Base-by-base conservation (phyloP, 2,113 vertebrate species). In the Tiliqua scincoides region DNA sequence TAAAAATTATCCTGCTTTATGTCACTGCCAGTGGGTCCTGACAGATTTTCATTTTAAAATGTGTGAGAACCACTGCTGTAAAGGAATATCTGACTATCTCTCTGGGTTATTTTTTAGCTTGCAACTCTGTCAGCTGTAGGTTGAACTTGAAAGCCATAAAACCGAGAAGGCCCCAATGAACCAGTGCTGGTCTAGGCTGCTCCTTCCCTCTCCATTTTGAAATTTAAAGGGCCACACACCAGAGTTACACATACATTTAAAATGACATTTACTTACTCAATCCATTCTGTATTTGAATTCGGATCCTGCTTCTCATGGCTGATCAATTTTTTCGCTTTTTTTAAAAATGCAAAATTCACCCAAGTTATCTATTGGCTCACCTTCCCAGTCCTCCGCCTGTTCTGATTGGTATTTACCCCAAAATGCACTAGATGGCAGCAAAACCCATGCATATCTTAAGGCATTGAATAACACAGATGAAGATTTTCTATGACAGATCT, bases 361-460 rank as follows among this genome's bases (percentile, higher is more conserved):
- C 8, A 0, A 54, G 78, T 27, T 35, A 61, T 61, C 40, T 15
- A 9, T 8, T 12, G 18, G 10, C 6, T 2, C 1, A 5, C 74
- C 83, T 84, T 5, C 37, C 1, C 71, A 35, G 32, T 3, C 23
- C 12, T 52, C 11, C 27, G 87, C 59, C 0, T 30, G 43, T 0
- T 20, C 32, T 68, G 18, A 35, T 40, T 80, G 73, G 37, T 63
- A 37, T 80, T 72, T 40, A 87, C 81, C 27, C 18, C n/a, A 82
- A 0, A 7, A n/a, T 40, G 10, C 97, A 84, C 90, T 95, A 96
- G 97, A 87, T 96, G 96, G 96, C 89, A 96, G 94, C 94, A 97
- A 95, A 96, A 92, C 89, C 77, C 85, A 81, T 43, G 10, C 48
- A 84, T 85, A 95, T 93, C 91, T 23, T 78, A 92, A 84, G 80